Evolutionary conservation across 2,888 invertebrate species (phyloP).

Genomic region (Philereme vetulata): DNA sequence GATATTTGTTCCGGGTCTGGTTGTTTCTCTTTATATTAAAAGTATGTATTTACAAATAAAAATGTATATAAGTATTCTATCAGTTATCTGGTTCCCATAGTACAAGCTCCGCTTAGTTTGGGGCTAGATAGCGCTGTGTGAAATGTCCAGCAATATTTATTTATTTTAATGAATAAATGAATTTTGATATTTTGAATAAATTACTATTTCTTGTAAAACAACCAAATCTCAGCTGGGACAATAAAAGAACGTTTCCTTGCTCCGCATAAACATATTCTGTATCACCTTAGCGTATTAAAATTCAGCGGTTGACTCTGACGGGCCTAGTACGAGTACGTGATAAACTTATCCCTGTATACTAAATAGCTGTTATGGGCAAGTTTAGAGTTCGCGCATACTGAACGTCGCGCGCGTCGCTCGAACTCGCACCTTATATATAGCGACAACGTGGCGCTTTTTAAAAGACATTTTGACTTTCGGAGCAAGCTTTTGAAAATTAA

Average conservation of each 20-base stretch:
- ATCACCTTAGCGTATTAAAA: constrained; percentile 75
- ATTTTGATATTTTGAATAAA: no score
- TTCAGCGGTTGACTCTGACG: constrained; percentile 61
- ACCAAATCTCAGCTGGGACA: constrained; percentile 7
- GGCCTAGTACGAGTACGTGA: constrained; percentile 73
- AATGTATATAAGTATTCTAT: no score
- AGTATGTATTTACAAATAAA: no score
- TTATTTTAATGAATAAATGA: no score
- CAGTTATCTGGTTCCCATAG: no score
- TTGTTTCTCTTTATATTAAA: no score
- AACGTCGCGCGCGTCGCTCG: constrained; percentile 30
- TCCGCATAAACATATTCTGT: constrained; percentile 68
- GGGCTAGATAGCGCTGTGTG: no score
- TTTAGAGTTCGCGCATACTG: constrained; percentile 60
- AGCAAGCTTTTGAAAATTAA: constrained; percentile 26
- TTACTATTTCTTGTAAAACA: not conserved
- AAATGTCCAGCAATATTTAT: no score
- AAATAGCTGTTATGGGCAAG: constrained; percentile 61
- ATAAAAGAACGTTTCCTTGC: constrained; percentile 50
- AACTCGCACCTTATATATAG: constrained; percentile 37
- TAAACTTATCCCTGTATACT: constrained; percentile 74
- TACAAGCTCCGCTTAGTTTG: no score
- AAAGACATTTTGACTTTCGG: constrained; percentile 29
- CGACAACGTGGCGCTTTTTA: constrained; percentile 39
- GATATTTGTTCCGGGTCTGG: no score